phyloP scores from a whole-genome alignment of 2,113 vertebrate genomes.

The Anolis sagrei region DNA sequence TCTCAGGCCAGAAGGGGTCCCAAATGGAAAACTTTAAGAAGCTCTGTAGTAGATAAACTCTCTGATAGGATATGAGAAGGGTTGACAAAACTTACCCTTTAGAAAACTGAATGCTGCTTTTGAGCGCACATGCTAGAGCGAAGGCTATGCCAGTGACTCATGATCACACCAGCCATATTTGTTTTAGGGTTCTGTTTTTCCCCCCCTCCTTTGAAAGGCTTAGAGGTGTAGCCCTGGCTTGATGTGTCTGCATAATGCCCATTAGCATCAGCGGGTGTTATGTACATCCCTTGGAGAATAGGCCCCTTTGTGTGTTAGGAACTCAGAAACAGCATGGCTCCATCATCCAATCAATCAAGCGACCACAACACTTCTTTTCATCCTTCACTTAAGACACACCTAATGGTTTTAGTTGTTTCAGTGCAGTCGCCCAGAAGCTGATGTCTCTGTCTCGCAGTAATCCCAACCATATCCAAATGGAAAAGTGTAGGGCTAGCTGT shows the following conservation, averaged over 20 bases:
- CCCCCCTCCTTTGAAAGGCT: constrained; percentile 74
- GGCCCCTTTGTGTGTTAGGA: constrained; percentile 68
- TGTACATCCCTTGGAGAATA: constrained; percentile 71
- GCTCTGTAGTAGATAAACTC: constrained; percentile 37
- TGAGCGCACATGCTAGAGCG: constrained; percentile 53
- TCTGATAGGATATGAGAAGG: constrained; percentile 29
- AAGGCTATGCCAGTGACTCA: constrained; percentile 66
- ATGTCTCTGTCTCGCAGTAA: neutral
- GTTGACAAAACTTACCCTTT: constrained; percentile 59
- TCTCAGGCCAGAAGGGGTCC: too few species aligned
- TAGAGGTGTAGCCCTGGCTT: constrained; percentile 64
- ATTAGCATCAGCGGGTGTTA: constrained; percentile 69
- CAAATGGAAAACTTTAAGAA: too few species aligned
- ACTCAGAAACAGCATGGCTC: constrained; percentile 69
- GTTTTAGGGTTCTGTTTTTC: constrained; percentile 74
- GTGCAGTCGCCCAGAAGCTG: constrained; percentile 41
- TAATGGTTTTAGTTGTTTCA: constrained; percentile 45
- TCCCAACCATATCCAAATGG: neutral
- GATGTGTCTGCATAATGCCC: constrained; percentile 67
- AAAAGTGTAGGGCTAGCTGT: neutral
- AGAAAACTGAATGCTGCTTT: constrained; percentile 48
- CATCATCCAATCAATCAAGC: constrained; percentile 71
- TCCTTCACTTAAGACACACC: constrained; percentile 58
- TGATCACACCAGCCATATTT: constrained; percentile 69
- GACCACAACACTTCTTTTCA: constrained; percentile 53